phyloP scores from a whole-genome alignment of 2,797 vertebrate genomes.

The Vespertilio murinus region DNA sequence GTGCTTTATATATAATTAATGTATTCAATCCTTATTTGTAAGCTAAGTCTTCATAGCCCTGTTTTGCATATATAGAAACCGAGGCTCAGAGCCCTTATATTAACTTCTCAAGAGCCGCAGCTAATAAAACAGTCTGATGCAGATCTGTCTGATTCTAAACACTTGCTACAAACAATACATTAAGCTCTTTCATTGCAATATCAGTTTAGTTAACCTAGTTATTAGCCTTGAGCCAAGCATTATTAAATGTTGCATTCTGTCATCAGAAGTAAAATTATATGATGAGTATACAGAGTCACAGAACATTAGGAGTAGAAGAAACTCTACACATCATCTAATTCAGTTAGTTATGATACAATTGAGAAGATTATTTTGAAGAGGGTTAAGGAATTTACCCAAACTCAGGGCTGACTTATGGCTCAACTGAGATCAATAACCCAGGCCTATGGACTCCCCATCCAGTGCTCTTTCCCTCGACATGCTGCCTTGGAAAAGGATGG shows the following conservation, averaged over 20 bases:
- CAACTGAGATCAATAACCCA: not conserved
- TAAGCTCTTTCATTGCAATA: not conserved
- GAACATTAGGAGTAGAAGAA: conserved; percentile 58
- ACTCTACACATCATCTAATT: conserved; percentile 48
- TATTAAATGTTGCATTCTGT: conserved; percentile 47
- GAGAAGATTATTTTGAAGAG: conserved; percentile 61
- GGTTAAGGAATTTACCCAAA: conserved; percentile 40
- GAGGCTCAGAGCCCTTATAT: not conserved
- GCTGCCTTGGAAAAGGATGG: not conserved
- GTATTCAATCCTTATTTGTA: not conserved
- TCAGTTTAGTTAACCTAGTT: conserved; percentile 25
- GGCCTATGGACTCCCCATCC: not conserved
- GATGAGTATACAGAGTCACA: conserved; percentile 28
- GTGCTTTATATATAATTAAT: not conserved
- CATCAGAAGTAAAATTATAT: conserved; percentile 60
- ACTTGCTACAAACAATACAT: conserved; percentile 1
- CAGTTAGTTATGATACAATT: conserved; percentile 29
- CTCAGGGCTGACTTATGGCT: conserved; percentile 21
- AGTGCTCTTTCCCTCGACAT: not conserved
- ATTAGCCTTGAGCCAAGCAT: conserved; percentile 45
- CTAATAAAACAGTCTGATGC: not conserved
- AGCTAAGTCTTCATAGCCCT: not conserved
- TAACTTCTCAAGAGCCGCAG: not conserved
- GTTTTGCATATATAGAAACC: conserved; percentile 29
- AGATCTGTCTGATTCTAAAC: conserved; percentile 3